phyloP scores from a whole-genome alignment of 2,113 vertebrate genomes.

The Phylloscopus trochilus region DNA sequence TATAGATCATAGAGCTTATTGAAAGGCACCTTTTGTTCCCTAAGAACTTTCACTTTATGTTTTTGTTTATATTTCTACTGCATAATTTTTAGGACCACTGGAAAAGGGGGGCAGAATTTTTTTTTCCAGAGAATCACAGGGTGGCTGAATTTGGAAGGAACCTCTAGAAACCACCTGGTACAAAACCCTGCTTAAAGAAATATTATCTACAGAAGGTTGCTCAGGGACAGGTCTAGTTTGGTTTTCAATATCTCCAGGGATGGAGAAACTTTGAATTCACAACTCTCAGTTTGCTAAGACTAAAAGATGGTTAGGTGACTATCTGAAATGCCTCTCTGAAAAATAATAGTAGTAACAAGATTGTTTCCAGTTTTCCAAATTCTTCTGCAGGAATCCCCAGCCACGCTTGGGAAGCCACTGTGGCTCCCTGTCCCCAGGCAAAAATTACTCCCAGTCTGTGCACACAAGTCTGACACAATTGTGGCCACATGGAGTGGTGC shows the following conservation, averaged over 20 bases:
- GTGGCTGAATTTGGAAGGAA: background rate
- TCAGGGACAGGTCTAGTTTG: background rate
- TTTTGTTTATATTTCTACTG: background rate
- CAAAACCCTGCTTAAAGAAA: background rate
- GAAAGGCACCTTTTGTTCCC: background rate
- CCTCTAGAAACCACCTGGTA: background rate
- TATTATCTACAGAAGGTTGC: background rate
- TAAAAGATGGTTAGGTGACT: background rate
- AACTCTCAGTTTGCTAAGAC: background rate
- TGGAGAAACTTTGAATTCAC: background rate
- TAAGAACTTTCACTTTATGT: background rate
- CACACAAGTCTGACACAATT: accelerated
- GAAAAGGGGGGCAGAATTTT: background rate
- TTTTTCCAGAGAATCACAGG: background rate
- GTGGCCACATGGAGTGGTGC: background rate
- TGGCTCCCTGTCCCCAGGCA: background rate
- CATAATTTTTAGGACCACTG: background rate
- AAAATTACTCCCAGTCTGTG: background rate
- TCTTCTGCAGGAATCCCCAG: background rate
- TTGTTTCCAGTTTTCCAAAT: background rate
- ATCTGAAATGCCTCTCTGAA: background rate
- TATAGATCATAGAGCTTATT: background rate
- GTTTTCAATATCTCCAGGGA: background rate
- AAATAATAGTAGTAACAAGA: background rate
- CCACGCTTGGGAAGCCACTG: background rate